phyloP scores from a whole-genome alignment of 30 jellyfish, hydroid and myxozoan genomes.

The Aurelia sp. region DNA sequence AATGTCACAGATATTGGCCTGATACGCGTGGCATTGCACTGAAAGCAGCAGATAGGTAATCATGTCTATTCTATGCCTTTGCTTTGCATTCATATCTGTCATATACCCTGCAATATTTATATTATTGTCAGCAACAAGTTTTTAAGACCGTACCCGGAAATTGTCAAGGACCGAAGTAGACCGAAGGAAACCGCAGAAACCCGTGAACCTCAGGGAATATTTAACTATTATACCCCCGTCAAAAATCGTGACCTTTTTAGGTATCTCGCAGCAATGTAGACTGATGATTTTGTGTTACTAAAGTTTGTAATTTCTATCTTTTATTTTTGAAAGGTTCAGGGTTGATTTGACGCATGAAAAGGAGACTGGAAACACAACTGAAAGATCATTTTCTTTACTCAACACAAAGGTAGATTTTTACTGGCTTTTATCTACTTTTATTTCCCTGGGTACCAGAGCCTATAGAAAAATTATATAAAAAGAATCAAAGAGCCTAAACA shows the following conservation, averaged over 20 bases:
- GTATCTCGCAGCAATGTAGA: not conserved
- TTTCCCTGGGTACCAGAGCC: too few species aligned
- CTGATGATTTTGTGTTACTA: not conserved
- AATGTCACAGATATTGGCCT: constrained; percentile 91
- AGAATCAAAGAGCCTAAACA: too few species aligned
- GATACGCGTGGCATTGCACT: constrained; percentile 66
- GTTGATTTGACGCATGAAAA: constrained; percentile 64
- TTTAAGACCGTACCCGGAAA: too few species aligned
- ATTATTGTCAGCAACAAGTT: too few species aligned
- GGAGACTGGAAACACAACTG: constrained; percentile 51
- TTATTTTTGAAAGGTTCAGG: constrained; percentile 38
- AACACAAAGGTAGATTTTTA: constrained; percentile 48
- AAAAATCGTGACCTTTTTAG: too few species aligned
- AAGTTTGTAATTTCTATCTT: not conserved
- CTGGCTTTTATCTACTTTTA: too few species aligned
- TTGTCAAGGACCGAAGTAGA: too few species aligned
- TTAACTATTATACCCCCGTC: too few species aligned
- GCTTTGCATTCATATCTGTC: not conserved
- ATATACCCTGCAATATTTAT: too few species aligned
- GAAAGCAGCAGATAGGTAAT: constrained; percentile 75
- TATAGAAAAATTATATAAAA: too few species aligned
- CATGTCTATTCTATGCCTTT: not conserved
- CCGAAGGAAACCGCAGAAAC: too few species aligned
- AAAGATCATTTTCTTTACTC: constrained; percentile 62
- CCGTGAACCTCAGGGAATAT: too few species aligned